These are phyloP conservation scores for Sitodiplosis mosellana DNA, from an alignment of 1,140 invertebrate genomes.

Conservation along the genomic window DNA sequence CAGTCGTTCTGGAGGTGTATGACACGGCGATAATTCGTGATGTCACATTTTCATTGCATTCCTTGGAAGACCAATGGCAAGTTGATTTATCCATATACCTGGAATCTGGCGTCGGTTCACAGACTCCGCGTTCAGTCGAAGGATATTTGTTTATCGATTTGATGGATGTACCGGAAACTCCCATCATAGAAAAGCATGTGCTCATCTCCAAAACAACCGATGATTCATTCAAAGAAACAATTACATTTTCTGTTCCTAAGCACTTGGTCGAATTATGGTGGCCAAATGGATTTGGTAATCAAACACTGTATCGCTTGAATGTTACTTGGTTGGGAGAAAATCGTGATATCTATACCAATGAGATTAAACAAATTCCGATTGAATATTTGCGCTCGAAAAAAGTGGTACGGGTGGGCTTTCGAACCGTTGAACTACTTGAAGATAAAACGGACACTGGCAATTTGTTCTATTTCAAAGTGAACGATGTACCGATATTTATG, in stretches of 20 bases:
- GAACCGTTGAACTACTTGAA: constrained; percentile 66
- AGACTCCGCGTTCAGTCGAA: background rate
- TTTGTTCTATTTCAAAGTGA: constrained; percentile 79
- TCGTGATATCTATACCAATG: constrained; percentile 12
- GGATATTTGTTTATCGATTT: background rate
- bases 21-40: constrained; percentile 33
- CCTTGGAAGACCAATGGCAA: constrained; percentile 23
- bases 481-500: constrained; percentile 75
- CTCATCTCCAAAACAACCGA: constrained; percentile 7
- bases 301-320: constrained; percentile 53
- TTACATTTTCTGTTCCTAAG: constrained; percentile 14
- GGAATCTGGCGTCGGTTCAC: constrained; percentile 14
- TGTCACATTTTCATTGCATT: constrained; percentile 26
- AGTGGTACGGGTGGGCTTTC: constrained; percentile 56
- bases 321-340: constrained; percentile 26
- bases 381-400: constrained; percentile 15
- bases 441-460: constrained; percentile 37
- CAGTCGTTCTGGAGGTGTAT: constrained; percentile 31
- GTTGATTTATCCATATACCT: constrained; percentile 30
- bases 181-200: constrained; percentile 1
- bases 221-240: background rate
- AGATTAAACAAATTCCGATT: constrained; percentile 12
- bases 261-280: constrained; percentile 57
- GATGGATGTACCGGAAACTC: background rate
- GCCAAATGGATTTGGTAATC: constrained; percentile 84